Conservation (phyloP, 2,113 vertebrate species). For the Chaetura pelagica region DNA sequence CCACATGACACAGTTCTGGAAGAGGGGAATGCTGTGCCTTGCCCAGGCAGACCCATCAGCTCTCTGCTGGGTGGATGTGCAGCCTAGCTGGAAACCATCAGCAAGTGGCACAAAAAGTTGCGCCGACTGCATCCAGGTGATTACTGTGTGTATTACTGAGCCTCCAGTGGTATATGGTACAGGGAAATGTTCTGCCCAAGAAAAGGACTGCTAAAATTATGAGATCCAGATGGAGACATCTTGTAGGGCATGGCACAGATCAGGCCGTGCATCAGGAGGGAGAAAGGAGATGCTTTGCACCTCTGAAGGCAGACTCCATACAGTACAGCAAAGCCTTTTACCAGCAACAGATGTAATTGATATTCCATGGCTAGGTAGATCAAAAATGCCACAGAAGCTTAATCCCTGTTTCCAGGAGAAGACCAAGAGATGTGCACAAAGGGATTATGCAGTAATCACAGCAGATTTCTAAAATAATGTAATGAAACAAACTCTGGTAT, state of each 20-base stretch:
- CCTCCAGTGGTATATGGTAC: rapidly evolving
- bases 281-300: neutral
- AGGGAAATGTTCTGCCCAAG: rapidly evolving
- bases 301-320: neutral
- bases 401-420: constrained; percentile 1
- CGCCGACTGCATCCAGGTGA: neutral
- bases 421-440: neutral
- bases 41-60: neutral
- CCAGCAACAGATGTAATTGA: neutral
- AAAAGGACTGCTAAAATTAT: neutral
- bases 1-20: rapidly evolving
- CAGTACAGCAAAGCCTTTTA: neutral
- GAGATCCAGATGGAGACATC: rapidly evolving
- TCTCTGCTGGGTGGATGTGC: neutral
- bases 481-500: neutral
- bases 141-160: rapidly evolving
- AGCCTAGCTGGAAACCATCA: rapidly evolving
- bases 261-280: neutral
- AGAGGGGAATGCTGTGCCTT: neutral
- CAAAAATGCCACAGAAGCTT: neutral
- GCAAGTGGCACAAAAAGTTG: rapidly evolving
- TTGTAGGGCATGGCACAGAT: neutral
- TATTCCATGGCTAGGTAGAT: neutral
- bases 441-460: neutral
- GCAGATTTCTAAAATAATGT: neutral